A percentile compares a stretch with the other conserved stretches of the same genome.
Conservation (phyloP, 35 echinoderm and acorn worm genomes). For the Strongylocentrotus purpuratus region DNA sequence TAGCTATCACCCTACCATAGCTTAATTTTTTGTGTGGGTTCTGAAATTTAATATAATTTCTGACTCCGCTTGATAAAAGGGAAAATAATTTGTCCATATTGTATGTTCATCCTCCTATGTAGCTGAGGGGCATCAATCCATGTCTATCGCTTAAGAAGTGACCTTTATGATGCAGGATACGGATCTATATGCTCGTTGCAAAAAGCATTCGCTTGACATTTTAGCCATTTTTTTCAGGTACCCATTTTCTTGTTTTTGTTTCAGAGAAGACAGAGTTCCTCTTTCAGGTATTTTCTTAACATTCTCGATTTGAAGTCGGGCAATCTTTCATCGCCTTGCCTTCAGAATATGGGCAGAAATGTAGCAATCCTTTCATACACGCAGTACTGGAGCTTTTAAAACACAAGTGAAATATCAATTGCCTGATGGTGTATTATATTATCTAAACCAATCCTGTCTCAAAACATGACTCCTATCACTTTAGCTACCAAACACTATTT, state of each 20-base stretch:
- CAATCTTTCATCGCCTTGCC: too few relatives aligned
- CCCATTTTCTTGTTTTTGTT: not conserved
- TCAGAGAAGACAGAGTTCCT: not conserved
- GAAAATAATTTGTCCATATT: conserved; percentile 6
- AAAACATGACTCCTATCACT: too few relatives aligned
- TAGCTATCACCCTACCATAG: not conserved
- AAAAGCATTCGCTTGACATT: not conserved
- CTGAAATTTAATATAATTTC: conserved; percentile 20
- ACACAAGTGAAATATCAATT: too few relatives aligned
- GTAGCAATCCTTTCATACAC: too few relatives aligned
- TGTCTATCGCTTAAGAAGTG: not conserved
- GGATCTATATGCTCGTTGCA: not conserved
- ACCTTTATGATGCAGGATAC: not conserved
- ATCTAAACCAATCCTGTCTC: too few relatives aligned
- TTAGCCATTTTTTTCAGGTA: not conserved
- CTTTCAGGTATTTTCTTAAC: not conserved
- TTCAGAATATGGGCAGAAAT: too few relatives aligned
- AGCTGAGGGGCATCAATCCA: not conserved
- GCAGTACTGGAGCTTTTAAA: too few relatives aligned
- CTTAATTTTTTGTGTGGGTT: not conserved
- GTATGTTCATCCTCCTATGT: not conserved
- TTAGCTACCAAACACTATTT: too few relatives aligned
- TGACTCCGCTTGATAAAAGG: not conserved
- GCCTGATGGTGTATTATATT: too few relatives aligned
- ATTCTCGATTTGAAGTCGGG: too few relatives aligned